These are phyloP conservation scores for Vulpes ferrilata DNA, from an alignment of 2,113 vertebrate genomes.

Conservation along the genomic window DNA sequence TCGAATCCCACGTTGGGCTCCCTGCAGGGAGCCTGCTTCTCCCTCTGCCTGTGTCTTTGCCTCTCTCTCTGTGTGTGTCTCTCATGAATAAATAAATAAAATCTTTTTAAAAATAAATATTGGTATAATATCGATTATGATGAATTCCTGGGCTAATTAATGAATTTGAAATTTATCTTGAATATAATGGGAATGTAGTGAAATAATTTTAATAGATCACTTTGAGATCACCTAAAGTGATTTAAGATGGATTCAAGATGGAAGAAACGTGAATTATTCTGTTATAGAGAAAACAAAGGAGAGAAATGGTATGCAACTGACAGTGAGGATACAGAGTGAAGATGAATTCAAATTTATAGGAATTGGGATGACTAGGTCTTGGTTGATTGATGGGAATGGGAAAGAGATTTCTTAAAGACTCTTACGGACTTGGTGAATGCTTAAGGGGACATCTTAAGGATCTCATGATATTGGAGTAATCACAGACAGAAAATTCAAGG, in stretches of 20 bases:
- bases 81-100: too few relatives aligned
- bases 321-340: neutral
- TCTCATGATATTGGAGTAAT: neutral
- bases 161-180: neutral
- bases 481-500: neutral
- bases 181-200: neutral
- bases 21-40: too few relatives aligned
- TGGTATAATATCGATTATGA: neutral
- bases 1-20: too few relatives aligned
- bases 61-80: too few relatives aligned
- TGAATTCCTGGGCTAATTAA: neutral
- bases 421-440: neutral
- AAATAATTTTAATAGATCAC: neutral
- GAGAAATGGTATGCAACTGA: neutral
- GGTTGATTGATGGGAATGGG: neutral
- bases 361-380: neutral
- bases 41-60: too few relatives aligned
- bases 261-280: neutral
- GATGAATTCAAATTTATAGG: neutral
- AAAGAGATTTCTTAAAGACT: neutral
- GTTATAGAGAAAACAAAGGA: neutral
- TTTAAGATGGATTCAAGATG: neutral
- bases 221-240: neutral
- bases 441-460: neutral
- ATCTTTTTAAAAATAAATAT: too few relatives aligned